Evolutionary conservation across 2,888 invertebrate species (phyloP), one percentile per base, ranked within the genome.

Genomic region (Sycophila texana): DNA sequence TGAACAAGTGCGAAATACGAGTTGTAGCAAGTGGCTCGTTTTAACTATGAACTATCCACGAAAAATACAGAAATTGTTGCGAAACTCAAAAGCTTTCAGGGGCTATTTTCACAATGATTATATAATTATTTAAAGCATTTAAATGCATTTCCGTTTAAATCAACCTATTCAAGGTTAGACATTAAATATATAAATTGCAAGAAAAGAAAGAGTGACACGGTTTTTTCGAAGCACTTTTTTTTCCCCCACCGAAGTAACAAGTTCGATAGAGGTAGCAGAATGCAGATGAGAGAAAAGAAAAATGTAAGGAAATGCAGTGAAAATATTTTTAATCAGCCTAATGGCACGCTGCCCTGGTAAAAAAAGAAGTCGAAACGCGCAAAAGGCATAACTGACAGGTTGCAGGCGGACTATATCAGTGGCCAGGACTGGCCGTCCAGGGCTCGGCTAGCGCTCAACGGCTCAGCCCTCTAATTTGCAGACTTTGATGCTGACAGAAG

Each of bases 401-500:
- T 71, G 80, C 77, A 57, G 5, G 77, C 53, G 55, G 47, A 26
- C 26, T 26, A 26, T 26, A 26, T 26, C 26, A 26, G 39, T 7
- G 39, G 5, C 0, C 39, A 7, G 39, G 4, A 39, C 26, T 26
- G 26, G 22, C 20, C 39, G 39, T 39, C 16, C 58, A 30, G 68
- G 72, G 57, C 73, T 73, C 76, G 76, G 10, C 76, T 72, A 75
- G 63, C n/a, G 51, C 51, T 63, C 57, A 65, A 65, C 67, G 73
- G 51, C 51, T 63, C 57, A 65, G 57, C 67, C 68, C 73, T 73
- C 80, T 80, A 73, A 80, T 76, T 76, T 73, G 80, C 76, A 63
- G 76, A 80, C 73, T 80, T 80, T 80, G 80, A 80, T 58, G 76
- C 57, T 80, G 80, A 80, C 80, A 80, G 76, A 49, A 51, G 67